Base-by-base conservation (phyloP, 2,888 invertebrate genomes). In the Ischnus inquisitorius region DNA sequence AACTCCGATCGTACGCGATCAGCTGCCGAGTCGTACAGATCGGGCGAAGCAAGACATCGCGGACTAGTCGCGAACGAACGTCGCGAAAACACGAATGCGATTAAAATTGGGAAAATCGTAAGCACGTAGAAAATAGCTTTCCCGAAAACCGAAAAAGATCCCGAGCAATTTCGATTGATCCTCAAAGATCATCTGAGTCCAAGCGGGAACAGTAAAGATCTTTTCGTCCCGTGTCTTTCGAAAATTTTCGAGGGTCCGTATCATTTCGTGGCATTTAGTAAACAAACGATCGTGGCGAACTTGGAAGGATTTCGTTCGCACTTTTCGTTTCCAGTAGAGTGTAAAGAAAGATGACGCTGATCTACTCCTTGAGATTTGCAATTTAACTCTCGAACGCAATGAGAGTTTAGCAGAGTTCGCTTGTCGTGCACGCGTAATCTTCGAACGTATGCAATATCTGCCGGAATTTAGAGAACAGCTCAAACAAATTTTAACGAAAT, bases 381-480 rank as follows among this genome's bases (percentile, higher is more conserved):
- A 83, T n/a, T 8, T 79, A 19, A 75, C 51, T 41, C 19, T 79
- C 0, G 79, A 79, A 12, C 74, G 74, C 12, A 34, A 43, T 6
- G 79, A 83, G 41, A 79, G 60, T 1, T 14, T 83, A 12, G 83
- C 83, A 0, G 79, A 83, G 74, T 83, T 83, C 34, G 46, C 79
- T 14, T 67, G 60, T 54, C 83, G 69, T 0, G 83, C 74, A 1
- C 72, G 79, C 8, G 16, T 79, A 8, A 57, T 79, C 25, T 75
- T 79, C 51, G 75, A 83, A 34, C 74, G 57, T 0, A 83, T 83
- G 83, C 43, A 64, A 46, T 41, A 28, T 4, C 79, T 74, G 6
- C 75, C 83, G 25, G 12, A 51, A 10, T 82, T 82, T 43, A 19
- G 43, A 25, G 64, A 62, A 54, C 77, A 82, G 22, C 34, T 82